Evolutionary conservation across 1,140 invertebrate species (phyloP).

Genomic region (Lanistes nyassanus): DNA sequence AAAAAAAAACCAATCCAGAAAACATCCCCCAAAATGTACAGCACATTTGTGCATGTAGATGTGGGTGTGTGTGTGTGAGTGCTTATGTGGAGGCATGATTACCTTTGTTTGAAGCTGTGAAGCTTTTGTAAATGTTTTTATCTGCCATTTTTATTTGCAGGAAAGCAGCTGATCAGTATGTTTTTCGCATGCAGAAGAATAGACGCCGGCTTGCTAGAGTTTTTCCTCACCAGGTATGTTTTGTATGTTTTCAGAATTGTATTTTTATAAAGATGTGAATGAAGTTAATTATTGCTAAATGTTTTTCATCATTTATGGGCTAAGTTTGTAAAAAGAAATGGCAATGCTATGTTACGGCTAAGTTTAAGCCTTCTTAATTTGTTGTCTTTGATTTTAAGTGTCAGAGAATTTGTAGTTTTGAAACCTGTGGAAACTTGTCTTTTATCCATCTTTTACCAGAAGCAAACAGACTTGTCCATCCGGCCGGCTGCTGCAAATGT

Average conservation of each 20-base stretch:
- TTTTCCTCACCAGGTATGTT: slow-evolving; percentile 7
- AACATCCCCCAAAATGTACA: no score
- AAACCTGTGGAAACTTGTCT: no score
- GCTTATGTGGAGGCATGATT: not conserved
- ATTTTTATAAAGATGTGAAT: not conserved
- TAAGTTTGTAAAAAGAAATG: not conserved
- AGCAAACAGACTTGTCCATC: not conserved
- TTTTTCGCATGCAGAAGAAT: slow-evolving; percentile 17
- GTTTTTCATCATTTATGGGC: not conserved
- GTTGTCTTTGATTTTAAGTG: not conserved
- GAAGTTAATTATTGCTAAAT: no score
- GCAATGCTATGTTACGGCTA: no score
- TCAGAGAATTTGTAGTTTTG: not conserved
- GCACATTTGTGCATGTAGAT: not conserved
- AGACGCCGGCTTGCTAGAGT: slow-evolving; percentile 4
- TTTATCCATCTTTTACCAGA: not conserved
- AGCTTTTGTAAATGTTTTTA: not conserved
- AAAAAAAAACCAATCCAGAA: no score
- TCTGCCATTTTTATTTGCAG: slow-evolving; percentile 4
- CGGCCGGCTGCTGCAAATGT: not conserved
- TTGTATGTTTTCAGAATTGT: not conserved
- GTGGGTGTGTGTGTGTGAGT: not conserved
- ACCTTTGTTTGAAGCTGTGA: not conserved
- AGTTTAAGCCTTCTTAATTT: not conserved
- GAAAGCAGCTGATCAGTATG: slow-evolving; percentile 17